phyloP scores from a whole-genome alignment of 2,888 invertebrate genomes.

The Notodromas monacha region DNA sequence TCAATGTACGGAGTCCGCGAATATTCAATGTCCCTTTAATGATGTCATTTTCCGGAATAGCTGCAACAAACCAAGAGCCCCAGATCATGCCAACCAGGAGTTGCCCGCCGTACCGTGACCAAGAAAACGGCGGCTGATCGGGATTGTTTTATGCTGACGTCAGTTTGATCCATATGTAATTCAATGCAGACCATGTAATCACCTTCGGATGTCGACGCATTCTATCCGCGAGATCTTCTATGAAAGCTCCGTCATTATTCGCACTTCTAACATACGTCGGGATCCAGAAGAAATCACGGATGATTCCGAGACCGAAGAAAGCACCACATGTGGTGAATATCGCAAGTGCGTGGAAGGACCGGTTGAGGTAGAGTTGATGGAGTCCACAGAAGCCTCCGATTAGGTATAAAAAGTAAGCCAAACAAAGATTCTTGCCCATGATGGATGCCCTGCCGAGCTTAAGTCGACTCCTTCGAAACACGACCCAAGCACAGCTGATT shows the following conservation, averaged over 20 bases:
- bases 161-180: too few relatives aligned
- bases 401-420: slow-evolving; percentile 58
- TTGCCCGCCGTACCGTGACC: slow-evolving; percentile 38
- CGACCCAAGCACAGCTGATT: too few relatives aligned
- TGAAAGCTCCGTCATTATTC: slow-evolving; percentile 15
- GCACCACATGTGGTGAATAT: slow-evolving; percentile 65
- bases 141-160: too few relatives aligned
- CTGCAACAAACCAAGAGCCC: slow-evolving; percentile 35
- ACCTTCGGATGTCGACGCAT: slow-evolving; percentile 31
- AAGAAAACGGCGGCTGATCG: slow-evolving; percentile 43
- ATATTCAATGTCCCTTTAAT: slow-evolving; percentile 33
- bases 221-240: slow-evolving; percentile 25
- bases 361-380: slow-evolving; percentile 59
- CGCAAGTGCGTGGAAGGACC: slow-evolving; percentile 62
- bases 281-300: slow-evolving; percentile 48
- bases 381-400: slow-evolving; percentile 57
- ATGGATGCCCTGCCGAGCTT: too few relatives aligned
- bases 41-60: slow-evolving; percentile 39
- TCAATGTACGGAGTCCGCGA: slow-evolving; percentile 32
- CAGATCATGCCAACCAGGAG: slow-evolving; percentile 44
- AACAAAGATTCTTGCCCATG: too few relatives aligned
- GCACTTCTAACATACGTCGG: slow-evolving; percentile 46
- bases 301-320: slow-evolving; percentile 49
- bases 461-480: too few relatives aligned
- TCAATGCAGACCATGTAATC: slow-evolving; percentile 10